phyloP scores from a whole-genome alignment of 2,888 invertebrate genomes.

The Aplocera efformata region DNA sequence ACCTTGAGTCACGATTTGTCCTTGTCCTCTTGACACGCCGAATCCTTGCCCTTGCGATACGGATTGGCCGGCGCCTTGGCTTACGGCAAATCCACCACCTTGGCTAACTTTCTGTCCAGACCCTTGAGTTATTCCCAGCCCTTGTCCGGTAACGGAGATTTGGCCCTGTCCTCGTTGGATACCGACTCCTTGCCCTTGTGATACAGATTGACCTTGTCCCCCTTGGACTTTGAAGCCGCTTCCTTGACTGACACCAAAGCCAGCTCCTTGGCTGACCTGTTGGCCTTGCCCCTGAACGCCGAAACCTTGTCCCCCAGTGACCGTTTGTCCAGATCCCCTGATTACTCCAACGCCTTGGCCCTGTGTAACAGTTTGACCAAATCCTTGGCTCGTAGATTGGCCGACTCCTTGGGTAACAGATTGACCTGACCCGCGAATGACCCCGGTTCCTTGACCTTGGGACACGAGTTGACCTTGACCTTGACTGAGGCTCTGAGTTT shows the following conservation, averaged over 20 bases:
- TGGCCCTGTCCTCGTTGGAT: slow-evolving; percentile 8
- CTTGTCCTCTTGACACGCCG: slow-evolving; percentile 18
- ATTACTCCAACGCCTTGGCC: slow-evolving; percentile 24
- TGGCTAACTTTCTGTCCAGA: slow-evolving; percentile 22
- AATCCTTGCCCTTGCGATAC: slow-evolving; percentile 19
- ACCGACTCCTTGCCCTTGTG: slow-evolving; percentile 14
- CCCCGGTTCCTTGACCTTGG: slow-evolving; percentile 25
- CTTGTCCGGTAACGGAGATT: slow-evolving; percentile 16
- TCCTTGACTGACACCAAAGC: slow-evolving; percentile 13
- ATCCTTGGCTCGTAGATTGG: slow-evolving; percentile 27
- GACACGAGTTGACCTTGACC: slow-evolving; percentile 20
- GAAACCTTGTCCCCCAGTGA: slow-evolving; percentile 27
- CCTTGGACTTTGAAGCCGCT: slow-evolving; percentile 15
- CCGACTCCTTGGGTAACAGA: slow-evolving; percentile 25
- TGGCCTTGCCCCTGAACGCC: slow-evolving; percentile 14
- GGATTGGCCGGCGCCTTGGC: slow-evolving; percentile 19
- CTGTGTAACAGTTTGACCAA: slow-evolving; percentile 22
- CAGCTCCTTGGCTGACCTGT: slow-evolving; percentile 20
- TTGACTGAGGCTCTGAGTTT: slow-evolving; percentile 31
- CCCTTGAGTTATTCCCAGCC: slow-evolving; percentile 21
- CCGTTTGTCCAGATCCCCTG: slow-evolving; percentile 23
- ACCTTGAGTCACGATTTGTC: slow-evolving; percentile 13
- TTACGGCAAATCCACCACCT: slow-evolving; percentile 24
- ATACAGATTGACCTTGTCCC: slow-evolving; percentile 21
- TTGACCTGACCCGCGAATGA: slow-evolving; percentile 25